These are phyloP conservation scores for Chaunax sp. DNA, from an alignment of 2,797 vertebrate genomes.

Conservation along the genomic window DNA sequence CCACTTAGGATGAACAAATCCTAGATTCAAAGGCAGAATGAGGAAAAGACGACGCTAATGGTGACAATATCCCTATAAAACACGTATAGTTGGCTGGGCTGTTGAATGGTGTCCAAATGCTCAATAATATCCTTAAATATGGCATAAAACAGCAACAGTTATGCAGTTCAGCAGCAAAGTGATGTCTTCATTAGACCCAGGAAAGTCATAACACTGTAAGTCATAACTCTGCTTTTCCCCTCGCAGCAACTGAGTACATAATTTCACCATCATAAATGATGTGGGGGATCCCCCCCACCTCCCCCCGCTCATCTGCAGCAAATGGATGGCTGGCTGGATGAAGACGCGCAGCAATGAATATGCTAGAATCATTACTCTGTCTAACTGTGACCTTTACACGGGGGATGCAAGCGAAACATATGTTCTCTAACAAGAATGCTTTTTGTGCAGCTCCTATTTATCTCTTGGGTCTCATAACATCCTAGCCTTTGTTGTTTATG, in stretches of 20 bases:
- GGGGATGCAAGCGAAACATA: conserved; percentile 64
- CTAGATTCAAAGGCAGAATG: conserved; percentile 37
- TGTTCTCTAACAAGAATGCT: conserved; percentile 74
- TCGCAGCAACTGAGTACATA: conserved; percentile 62
- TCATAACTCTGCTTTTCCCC: conserved; percentile 66
- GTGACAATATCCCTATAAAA: conserved; percentile 54
- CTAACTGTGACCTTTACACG: conserved; percentile 77
- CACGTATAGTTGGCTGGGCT: conserved; percentile 29
- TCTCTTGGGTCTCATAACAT: conserved; percentile 71
- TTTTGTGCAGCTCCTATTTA: conserved; percentile 64
- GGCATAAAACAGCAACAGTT: conserved; percentile 52
- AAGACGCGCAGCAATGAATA: conserved; percentile 59
- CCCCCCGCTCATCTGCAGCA: conserved; percentile 58
- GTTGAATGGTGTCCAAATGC: conserved; percentile 50
- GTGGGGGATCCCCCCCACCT: conserved; percentile 44
- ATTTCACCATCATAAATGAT: conserved; percentile 73
- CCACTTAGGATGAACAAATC: conserved; percentile 43
- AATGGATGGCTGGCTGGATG: conserved; percentile 60
- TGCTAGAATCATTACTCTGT: conserved; percentile 70
- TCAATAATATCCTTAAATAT: conserved; percentile 62
- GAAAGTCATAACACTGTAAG: conserved; percentile 68
- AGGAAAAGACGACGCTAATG: conserved; percentile 47
- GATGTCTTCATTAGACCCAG: conserved; percentile 75
- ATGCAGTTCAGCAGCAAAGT: conserved; percentile 59
- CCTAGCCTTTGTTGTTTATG: conserved; percentile 71